phyloP scores from a whole-genome alignment of 2,113 vertebrate genomes.

The Syngnathus floridae region DNA sequence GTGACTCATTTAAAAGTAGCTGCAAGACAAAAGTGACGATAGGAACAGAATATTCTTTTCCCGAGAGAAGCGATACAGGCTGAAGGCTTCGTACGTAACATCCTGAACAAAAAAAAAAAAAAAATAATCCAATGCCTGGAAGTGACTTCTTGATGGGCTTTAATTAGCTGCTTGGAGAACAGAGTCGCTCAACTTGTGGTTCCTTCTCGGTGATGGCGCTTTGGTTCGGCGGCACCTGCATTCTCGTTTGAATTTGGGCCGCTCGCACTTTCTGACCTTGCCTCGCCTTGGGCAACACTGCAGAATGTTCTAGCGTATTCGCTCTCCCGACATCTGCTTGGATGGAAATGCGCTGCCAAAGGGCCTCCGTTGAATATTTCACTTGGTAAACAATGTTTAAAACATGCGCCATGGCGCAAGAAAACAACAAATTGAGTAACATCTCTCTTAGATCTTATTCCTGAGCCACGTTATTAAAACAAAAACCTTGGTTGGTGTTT shows the following conservation, averaged over 20 bases:
- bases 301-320: constrained; percentile 1
- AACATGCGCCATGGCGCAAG: constrained; percentile 19
- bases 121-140: constrained; percentile 33
- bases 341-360: constrained; percentile 25
- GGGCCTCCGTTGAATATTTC: constrained; percentile 28
- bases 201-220: constrained; percentile 40
- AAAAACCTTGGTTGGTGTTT: too few species aligned
- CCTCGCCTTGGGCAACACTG: constrained; percentile 25
- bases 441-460: neutral
- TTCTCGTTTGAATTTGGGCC: constrained; percentile 29
- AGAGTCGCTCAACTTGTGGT: constrained; percentile 35
- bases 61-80: constrained; percentile 27
- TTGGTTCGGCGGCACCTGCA: constrained; percentile 20
- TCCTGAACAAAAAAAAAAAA: constrained; percentile 22
- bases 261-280: constrained; percentile 29
- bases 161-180: constrained; percentile 55
- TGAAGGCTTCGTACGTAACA: constrained; percentile 40
- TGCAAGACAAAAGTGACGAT: constrained; percentile 18
- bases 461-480: neutral
- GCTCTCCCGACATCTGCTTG: constrained; percentile 18
- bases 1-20: constrained; percentile 31
- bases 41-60: constrained; percentile 33
- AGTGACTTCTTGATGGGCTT: constrained; percentile 37
- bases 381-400: constrained; percentile 19
- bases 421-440: constrained; percentile 17